Base-by-base conservation (phyloP, 2,888 invertebrate species). In the Hybos culiciformis region DNA sequence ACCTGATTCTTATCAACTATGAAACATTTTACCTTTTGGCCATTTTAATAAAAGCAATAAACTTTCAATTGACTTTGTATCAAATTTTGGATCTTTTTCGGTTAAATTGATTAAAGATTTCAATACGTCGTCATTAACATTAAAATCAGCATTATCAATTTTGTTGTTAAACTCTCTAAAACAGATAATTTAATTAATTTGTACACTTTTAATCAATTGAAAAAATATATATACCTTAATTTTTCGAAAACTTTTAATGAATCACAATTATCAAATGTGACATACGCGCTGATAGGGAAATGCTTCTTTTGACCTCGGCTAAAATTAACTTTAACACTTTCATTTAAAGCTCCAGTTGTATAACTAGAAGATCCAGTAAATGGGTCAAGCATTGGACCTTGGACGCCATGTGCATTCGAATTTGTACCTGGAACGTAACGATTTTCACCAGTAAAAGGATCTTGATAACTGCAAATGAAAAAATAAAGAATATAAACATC, bases 201-300 rank as follows among this genome's bases (percentile, higher is more conserved):
- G 4, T 4, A 29, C n/a, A 12, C 11, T 12, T 29, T 12, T 29
- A n/a, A 23, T n/a, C n/a, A 5, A n/a, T 29, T 29, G 3, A n/a
- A 7, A 7, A 23, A 5, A 32, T 7, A 6, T 37, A 24, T 52
- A 48, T 44, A 66, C 65, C 54, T 77, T 43, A 80, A 59, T 59
- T 82, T 83, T 52, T 80, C 79, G 47, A 80, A 67, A 53, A 91
- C 83, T 34, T 83, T 80, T 42, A 70, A 70, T 19, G 79, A 61
- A 66, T 85, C 85, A 5, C 83, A 86, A 56, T 80, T 77, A 54
- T 86, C 88, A 58, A 91, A 84, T 48, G 77, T 78, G 51, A 74
- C 69, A 67, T 74, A 80, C 18, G 56, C 63, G 37, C 51, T 62
- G 18, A 68, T 62, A 0, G 70, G 71, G 48, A 66, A 69, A 51